These are phyloP conservation scores for Penelope pileata DNA, from an alignment of 2,113 vertebrate species.

Conservation along the genomic window DNA sequence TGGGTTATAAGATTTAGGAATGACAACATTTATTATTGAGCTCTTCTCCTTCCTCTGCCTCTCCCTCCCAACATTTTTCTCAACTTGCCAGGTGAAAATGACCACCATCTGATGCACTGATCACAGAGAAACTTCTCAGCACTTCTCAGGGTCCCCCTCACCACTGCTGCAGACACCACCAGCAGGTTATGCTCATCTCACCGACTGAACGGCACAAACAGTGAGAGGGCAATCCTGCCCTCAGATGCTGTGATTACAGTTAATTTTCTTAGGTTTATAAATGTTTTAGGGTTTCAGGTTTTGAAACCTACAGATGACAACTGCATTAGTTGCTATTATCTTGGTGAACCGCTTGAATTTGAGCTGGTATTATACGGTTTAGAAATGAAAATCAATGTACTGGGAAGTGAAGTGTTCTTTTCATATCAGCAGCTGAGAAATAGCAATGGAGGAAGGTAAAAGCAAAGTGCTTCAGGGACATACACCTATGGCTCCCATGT, in stretches of 20 bases:
- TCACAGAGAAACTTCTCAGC: neutral
- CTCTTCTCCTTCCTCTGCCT: neutral
- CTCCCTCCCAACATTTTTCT: neutral
- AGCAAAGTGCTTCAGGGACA: neutral
- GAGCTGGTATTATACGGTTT: neutral
- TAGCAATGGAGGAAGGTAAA: neutral
- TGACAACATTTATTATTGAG: neutral
- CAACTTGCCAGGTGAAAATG: neutral
- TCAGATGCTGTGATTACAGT: neutral
- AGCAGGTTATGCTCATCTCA: neutral
- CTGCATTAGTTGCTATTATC: neutral
- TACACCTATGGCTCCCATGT: accelerated
- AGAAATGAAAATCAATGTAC: neutral
- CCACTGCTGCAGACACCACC: neutral
- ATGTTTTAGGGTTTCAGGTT: neutral
- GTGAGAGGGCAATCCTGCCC: neutral
- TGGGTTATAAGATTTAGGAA: neutral
- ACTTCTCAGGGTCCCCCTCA: neutral
- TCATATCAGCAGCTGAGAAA: neutral
- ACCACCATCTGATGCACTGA: neutral
- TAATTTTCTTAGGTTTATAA: neutral
- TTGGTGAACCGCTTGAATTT: neutral
- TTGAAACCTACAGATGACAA: neutral
- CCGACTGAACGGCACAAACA: neutral
- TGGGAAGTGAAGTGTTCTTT: accelerated